A percentile compares a stretch with the other conserved stretches of the same genome.
phyloP scores from a whole-genome alignment of 2,113 vertebrate species.

The Equus przewalskii region DNA sequence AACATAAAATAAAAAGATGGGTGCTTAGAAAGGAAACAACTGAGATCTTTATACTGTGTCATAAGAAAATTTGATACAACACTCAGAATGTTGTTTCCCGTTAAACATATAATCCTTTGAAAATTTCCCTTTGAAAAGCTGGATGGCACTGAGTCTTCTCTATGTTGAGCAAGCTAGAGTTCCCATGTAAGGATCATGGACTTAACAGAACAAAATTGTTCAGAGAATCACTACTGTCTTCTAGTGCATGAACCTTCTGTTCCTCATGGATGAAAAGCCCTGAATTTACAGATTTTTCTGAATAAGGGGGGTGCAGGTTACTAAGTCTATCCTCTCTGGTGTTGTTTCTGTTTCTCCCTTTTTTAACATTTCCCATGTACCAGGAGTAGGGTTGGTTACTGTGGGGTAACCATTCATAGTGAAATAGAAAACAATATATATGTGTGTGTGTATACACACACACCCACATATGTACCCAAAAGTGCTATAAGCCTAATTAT shows the following conservation, averaged over 20 bases:
- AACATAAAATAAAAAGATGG: background rate
- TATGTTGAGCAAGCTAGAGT: rapidly evolving
- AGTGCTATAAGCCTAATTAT: background rate
- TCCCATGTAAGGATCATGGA: background rate
- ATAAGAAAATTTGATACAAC: background rate
- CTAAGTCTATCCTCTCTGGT: background rate
- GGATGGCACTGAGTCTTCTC: background rate
- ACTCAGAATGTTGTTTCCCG: background rate
- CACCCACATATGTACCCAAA: background rate
- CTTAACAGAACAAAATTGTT: background rate
- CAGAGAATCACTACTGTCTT: background rate
- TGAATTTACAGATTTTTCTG: background rate
- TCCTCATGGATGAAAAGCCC: background rate
- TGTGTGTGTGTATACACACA: background rate
- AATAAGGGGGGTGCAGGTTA: background rate
- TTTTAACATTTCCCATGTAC: background rate
- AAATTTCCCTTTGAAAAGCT: background rate
- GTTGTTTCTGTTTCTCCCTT: background rate
- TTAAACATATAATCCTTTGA: background rate
- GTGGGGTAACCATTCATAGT: background rate
- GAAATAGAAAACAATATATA: too few relatives aligned
- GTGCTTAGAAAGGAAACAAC: background rate
- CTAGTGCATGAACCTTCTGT: background rate
- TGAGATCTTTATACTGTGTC: background rate
- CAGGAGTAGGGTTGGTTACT: background rate